Percentiles rank a stretch among this genome's conserved stretches.
phyloP scores from a whole-genome alignment of 1,140 invertebrate species.

The Bombus impatiens region DNA sequence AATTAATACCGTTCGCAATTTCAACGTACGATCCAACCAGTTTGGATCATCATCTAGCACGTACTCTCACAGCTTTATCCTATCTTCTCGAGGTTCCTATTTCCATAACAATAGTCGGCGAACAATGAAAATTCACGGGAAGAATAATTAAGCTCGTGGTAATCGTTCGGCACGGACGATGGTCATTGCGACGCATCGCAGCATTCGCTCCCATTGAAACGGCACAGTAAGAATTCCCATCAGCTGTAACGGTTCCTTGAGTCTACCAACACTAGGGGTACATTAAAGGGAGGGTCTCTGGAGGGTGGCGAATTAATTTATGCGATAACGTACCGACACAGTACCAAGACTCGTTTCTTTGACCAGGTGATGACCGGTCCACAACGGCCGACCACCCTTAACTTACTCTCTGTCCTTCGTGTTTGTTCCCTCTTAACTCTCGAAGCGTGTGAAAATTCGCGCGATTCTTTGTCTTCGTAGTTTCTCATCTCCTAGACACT shows the following conservation, averaged over 20 bases:
- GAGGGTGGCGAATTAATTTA: constrained; percentile 76
- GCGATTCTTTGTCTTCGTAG: constrained; percentile 70
- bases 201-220: constrained; percentile 30
- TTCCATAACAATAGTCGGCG: constrained; percentile 45
- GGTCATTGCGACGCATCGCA: constrained; percentile 43
- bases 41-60: background rate
- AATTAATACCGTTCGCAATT: background rate
- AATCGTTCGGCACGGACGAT: constrained; percentile 45
- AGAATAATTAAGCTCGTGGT: constrained; percentile 56
- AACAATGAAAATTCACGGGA: constrained; percentile 22
- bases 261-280: constrained; percentile 16
- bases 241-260: constrained; percentile 61
- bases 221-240: constrained; percentile 61
- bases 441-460: constrained; percentile 76
- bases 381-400: constrained; percentile 70
- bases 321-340: constrained; percentile 67
- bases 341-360: constrained; percentile 63
- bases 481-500: constrained; percentile 56
- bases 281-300: constrained; percentile 56
- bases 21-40: background rate
- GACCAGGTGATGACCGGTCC: constrained; percentile 77
- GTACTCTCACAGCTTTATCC: background rate
- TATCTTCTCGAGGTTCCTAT: background rate
- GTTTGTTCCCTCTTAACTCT: constrained; percentile 20
- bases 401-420: constrained; percentile 17